A percentile compares a stretch with the other conserved stretches of the same genome.
phyloP scores from a whole-genome alignment of 2,888 invertebrate genomes.

The Acholoe squamosa region DNA sequence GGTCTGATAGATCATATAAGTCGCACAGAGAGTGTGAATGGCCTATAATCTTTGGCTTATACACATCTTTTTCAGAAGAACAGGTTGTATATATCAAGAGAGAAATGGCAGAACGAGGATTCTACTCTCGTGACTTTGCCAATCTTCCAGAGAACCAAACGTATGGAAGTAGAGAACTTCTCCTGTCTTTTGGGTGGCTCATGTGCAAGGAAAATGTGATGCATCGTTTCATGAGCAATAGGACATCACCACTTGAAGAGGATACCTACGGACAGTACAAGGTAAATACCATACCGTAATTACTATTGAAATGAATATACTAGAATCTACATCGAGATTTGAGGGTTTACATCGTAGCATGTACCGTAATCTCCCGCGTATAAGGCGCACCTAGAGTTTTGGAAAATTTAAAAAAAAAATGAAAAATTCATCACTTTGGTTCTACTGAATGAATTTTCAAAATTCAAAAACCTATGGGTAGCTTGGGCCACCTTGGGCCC shows the following conservation, averaged over 20 bases:
- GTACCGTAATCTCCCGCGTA: too few species aligned
- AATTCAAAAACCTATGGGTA: too few species aligned
- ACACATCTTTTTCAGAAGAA: slow-evolving; percentile 77
- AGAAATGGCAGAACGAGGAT: slow-evolving; percentile 77
- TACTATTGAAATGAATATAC: neutral
- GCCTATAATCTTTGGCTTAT: too few species aligned
- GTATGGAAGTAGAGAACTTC: slow-evolving; percentile 79
- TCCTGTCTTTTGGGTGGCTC: slow-evolving; percentile 81
- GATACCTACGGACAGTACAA: slow-evolving; percentile 60
- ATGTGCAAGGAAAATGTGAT: slow-evolving; percentile 78
- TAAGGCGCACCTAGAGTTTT: too few species aligned
- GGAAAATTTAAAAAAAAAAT: too few species aligned
- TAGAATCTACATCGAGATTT: too few species aligned
- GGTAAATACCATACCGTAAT: slow-evolving; percentile 57
- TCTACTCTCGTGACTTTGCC: slow-evolving; percentile 75
- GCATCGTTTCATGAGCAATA: slow-evolving; percentile 75
- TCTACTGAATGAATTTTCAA: too few species aligned
- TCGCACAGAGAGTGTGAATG: too few species aligned
- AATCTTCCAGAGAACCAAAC: slow-evolving; percentile 76
- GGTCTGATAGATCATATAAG: too few species aligned
- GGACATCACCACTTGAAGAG: slow-evolving; percentile 69
- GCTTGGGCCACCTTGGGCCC: too few species aligned
- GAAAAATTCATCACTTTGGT: too few species aligned
- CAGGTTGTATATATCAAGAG: slow-evolving; percentile 78
- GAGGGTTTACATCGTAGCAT: too few species aligned